phyloP scores from a whole-genome alignment of 2,797 vertebrate species.

The Varecia variegata region DNA sequence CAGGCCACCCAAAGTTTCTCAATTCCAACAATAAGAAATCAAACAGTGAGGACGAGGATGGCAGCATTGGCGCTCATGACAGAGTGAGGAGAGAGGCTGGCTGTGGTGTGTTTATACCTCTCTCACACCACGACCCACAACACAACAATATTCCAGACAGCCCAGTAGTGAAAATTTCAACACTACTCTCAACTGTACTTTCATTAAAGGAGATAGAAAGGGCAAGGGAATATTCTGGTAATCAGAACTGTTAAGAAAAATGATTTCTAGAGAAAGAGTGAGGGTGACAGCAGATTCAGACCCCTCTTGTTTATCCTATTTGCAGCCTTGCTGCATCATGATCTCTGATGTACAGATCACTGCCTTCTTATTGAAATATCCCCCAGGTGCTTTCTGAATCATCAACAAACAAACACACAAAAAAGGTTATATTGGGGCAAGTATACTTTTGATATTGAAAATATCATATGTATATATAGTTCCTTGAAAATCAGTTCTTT shows the following conservation, averaged over 20 bases:
- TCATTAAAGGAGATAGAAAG: background rate
- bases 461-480: background rate
- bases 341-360: background rate
- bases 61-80: background rate
- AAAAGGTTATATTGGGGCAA: background rate
- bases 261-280: background rate
- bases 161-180: background rate
- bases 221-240: background rate
- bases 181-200: background rate
- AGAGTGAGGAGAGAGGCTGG: background rate
- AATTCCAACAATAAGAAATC: background rate
- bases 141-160: background rate
- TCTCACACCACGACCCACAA: background rate
- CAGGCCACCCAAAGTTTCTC: background rate
- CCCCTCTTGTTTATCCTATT: background rate
- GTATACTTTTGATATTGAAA: background rate
- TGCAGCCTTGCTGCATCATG: accelerated
- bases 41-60: background rate
- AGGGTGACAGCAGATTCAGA: background rate
- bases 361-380: background rate
- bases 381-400: background rate
- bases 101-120: background rate
- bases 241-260: background rate
- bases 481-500: background rate
- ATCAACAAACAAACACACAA: background rate